Evolutionary conservation across 2,113 vertebrate genomes (phyloP).

Genomic region (Gavia stellata): DNA sequence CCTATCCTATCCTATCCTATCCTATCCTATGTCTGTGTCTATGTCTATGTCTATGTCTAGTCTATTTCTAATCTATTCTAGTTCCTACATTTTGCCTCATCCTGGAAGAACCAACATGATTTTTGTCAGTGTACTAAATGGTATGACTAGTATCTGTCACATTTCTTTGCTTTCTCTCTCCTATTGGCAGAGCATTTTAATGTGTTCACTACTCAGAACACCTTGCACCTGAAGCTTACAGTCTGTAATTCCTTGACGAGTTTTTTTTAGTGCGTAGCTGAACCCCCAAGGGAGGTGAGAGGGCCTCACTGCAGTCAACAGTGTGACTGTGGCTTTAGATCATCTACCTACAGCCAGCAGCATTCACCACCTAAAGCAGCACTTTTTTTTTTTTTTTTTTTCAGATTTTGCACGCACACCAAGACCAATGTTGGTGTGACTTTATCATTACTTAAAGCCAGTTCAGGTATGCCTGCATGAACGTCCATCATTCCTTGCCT

Average conservation of each 20-base stretch:
- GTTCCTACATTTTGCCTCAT: neutral
- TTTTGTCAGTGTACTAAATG: neutral
- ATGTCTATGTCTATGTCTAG: too few relatives aligned
- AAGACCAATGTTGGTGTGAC: neutral
- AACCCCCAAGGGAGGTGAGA: neutral
- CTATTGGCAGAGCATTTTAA: neutral
- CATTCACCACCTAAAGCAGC: accelerated
- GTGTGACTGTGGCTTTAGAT: neutral
- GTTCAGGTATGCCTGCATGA: neutral
- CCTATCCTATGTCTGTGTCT: too few relatives aligned
- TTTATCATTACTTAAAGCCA: neutral
- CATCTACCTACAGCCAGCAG: neutral
- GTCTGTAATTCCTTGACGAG: neutral
- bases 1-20: neutral
- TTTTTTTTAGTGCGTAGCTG: neutral
- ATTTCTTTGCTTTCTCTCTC: neutral
- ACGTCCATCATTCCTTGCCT: neutral
- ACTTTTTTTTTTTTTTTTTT: neutral
- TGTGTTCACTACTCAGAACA: neutral
- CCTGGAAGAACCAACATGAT: neutral
- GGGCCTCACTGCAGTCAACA: neutral
- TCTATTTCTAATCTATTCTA: too few relatives aligned
- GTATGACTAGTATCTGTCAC: neutral
- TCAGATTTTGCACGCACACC: neutral
- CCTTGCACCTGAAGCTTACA: neutral